Conservation (phyloP, 2,797 vertebrate genomes). For the Melanotaenia maccullochi region DNA sequence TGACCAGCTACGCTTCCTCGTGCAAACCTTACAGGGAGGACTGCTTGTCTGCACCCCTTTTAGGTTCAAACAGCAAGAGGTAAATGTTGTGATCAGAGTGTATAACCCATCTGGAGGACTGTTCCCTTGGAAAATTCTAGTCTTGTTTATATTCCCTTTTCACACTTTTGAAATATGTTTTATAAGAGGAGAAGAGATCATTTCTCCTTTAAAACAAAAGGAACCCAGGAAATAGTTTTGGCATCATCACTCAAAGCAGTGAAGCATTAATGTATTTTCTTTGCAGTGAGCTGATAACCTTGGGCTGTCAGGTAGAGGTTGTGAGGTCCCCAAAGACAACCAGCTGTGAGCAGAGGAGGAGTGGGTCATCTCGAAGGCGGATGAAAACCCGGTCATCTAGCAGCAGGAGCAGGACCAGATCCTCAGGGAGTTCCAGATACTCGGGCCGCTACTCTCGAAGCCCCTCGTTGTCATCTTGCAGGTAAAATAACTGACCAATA, state of each 20-base stretch:
- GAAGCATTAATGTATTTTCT: constrained; percentile 38
- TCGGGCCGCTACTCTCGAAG: constrained; percentile 86
- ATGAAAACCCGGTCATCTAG: constrained; percentile 78
- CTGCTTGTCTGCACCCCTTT: constrained; percentile 70
- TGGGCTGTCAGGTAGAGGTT: constrained; percentile 76
- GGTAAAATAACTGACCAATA: constrained; percentile 68
- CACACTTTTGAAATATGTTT: constrained; percentile 37
- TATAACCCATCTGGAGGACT: constrained; percentile 39
- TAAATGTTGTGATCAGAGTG: constrained; percentile 53
- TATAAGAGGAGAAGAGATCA: constrained; percentile 16
- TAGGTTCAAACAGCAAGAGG: constrained; percentile 74
- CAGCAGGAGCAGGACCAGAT: constrained; percentile 81
- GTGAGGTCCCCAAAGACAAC: constrained; percentile 68
- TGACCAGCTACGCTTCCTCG: constrained; percentile 93
- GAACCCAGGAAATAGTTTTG: not conserved
- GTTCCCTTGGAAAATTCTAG: constrained; percentile 2
- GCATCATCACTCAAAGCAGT: constrained; percentile 28
- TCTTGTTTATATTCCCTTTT: constrained; percentile 32
- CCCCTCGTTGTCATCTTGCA: constrained; percentile 87
- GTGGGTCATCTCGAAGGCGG: constrained; percentile 62
- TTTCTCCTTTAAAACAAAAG: constrained; percentile 10
- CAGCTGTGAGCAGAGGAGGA: constrained; percentile 68
- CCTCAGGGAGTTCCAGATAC: constrained; percentile 84
- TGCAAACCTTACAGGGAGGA: constrained; percentile 86
- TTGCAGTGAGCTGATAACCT: constrained; percentile 80